Evolutionary conservation across 2,888 invertebrate genomes (phyloP), one percentile per base, ranked within the genome.

Genomic region (Ctenicera cuprea): DNA sequence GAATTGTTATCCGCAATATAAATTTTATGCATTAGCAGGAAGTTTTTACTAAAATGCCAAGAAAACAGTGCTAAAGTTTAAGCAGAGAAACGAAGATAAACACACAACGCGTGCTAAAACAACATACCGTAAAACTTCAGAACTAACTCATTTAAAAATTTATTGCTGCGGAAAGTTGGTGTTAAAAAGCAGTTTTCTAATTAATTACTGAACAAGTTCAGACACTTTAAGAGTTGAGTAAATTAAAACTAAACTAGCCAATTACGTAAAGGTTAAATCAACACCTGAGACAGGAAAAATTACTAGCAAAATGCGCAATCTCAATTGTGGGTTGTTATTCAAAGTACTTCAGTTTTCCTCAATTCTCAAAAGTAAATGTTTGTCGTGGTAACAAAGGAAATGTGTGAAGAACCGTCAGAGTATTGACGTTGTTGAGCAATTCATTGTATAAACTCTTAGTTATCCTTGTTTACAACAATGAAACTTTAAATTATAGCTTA

Each of bases 11-110:
- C n/a, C n/a, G n/a, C 16, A 9, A 16, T 18, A 45, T 45, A 45
- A 45, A 45, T 45, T 45, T 14, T 45, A 45, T 16, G 45, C 45
- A 45, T 45, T 18, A 45, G 45, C 18, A 45, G 18, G 14, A 45
- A 45, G 45, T 45, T 45, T 45, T 45, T 45, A 45, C 16, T 45
- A 45, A 45, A 18, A 18, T 16, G 18, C 45, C 45, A 45, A 43
- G 45, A 45, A 45, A 45, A 18, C 45, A 45, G 45, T 16, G 14
- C n/a, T 9, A 18, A 45, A 45, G 45, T 18, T 16, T 45, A 18
- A 16, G 18, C 5, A 18, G 18, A 1, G 45, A 45, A 45, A 45
- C 14, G 45, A 45, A 45, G 45, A 16, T 45, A 45, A 45, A 45
- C 45, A 45, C 41, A 43, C 18, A 45, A 7, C 16, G 16, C 45